These are phyloP conservation scores for Zaprionus gabonicus DNA, from an alignment of 1,140 invertebrate genomes.

Conservation along the genomic window DNA sequence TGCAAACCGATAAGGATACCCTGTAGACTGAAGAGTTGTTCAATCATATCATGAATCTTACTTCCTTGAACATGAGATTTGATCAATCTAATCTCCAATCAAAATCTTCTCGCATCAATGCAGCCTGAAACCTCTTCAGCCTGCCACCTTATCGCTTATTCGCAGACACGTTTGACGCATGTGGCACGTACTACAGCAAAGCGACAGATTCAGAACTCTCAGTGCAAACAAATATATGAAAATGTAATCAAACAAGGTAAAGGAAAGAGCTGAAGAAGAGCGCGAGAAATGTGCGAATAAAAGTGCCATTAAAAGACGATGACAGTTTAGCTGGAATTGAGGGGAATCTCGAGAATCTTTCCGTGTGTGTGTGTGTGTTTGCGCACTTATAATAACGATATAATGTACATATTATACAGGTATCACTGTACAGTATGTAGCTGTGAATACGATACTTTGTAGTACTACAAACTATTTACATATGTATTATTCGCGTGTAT, in stretches of 20 bases:
- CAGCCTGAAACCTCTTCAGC: neutral
- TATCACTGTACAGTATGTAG: no score
- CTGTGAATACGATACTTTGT: no score
- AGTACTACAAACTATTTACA: neutral
- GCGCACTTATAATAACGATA: neutral
- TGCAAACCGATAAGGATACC: neutral
- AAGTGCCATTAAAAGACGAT: constrained; percentile 20
- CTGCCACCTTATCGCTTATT: neutral
- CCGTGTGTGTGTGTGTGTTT: no score
- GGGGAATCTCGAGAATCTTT: no score
- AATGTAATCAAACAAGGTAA: constrained; percentile 58
- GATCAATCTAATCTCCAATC: neutral
- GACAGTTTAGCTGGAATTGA: neutral
- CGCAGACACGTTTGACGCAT: neutral
- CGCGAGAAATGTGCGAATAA: constrained; percentile 40
- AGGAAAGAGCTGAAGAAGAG: constrained; percentile 31
- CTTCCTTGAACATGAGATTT: neutral
- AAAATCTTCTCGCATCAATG: neutral
- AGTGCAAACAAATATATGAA: constrained; percentile 61
- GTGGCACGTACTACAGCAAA: neutral
- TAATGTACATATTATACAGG: neutral
- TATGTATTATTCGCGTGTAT: neutral
- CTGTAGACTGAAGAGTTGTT: neutral
- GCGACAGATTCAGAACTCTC: constrained; percentile 11
- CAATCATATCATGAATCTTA: neutral